Conservation (phyloP, 2,797 vertebrate genomes). For the Synaphobranchus kaupii region DNA sequence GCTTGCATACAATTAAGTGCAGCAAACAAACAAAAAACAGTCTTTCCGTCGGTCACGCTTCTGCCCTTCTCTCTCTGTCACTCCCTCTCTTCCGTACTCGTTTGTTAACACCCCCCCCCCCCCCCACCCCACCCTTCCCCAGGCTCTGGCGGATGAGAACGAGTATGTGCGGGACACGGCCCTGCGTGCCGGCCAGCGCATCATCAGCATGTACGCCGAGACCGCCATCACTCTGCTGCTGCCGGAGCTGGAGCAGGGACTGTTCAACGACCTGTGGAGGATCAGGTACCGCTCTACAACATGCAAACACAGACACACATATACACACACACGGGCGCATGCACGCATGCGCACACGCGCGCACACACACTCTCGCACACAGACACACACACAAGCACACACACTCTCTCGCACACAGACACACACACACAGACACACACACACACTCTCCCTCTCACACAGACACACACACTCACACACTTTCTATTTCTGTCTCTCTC, state of each 20-base stretch:
- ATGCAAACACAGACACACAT: neutral
- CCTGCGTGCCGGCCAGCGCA: conserved; percentile 88
- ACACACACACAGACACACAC: neutral
- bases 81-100: neutral
- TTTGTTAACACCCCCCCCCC: neutral
- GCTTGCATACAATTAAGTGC: neutral
- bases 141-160: conserved; percentile 97
- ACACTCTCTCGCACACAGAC: too few species aligned
- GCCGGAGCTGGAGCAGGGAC: conserved; percentile 93
- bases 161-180: conserved; percentile 98
- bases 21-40: neutral
- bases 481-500: too few species aligned
- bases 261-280: conserved; percentile 97
- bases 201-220: conserved; percentile 97
- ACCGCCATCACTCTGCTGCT: conserved; percentile 92
- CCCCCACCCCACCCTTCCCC: neutral
- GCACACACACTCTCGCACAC: neutral
- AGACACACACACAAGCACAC: neutral
- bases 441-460: neutral
- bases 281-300: conserved; percentile 79
- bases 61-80: neutral
- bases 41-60: neutral
- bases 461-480: neutral
- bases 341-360: too few species aligned
- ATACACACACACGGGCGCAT: neutral